Conservation (phyloP, 53 echinoderm and acorn worm genomes). For the Echinarachnius parma region DNA sequence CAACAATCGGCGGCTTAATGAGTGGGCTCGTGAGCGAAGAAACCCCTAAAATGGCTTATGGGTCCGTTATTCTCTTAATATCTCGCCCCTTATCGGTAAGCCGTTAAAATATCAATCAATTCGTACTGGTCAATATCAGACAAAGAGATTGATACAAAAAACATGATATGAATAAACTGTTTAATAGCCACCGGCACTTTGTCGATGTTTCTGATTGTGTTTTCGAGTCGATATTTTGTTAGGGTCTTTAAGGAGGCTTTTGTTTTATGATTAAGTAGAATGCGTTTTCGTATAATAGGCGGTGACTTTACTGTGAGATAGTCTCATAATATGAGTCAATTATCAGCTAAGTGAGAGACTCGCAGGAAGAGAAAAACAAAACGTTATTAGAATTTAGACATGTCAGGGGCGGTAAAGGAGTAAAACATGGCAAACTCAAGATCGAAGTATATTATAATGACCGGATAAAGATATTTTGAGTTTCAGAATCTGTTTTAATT, state of each 20-base stretch:
- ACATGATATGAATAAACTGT: too few species aligned
- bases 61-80: constrained; percentile 33
- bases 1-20: constrained; percentile 27
- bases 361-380: too few species aligned
- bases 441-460: too few species aligned
- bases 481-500: too few species aligned
- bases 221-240: neutral
- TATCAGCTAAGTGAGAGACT: too few species aligned
- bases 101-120: constrained; percentile 17
- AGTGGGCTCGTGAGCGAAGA: neutral
- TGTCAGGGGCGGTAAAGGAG: too few species aligned
- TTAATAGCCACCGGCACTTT: constrained; percentile 21
- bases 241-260: constrained; percentile 24
- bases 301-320: too few species aligned
- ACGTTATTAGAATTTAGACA: too few species aligned
- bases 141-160: neutral
- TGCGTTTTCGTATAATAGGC: too few species aligned
- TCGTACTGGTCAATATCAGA: neutral
- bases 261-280: neutral
- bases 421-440: too few species aligned
- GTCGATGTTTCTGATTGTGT: neutral
- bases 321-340: too few species aligned
- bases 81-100: constrained; percentile 15
- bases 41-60: neutral
- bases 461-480: too few species aligned